These are phyloP conservation scores for Brachypodius melanocephalos DNA, from an alignment of 2,113 vertebrate species.

Conservation along the genomic window DNA sequence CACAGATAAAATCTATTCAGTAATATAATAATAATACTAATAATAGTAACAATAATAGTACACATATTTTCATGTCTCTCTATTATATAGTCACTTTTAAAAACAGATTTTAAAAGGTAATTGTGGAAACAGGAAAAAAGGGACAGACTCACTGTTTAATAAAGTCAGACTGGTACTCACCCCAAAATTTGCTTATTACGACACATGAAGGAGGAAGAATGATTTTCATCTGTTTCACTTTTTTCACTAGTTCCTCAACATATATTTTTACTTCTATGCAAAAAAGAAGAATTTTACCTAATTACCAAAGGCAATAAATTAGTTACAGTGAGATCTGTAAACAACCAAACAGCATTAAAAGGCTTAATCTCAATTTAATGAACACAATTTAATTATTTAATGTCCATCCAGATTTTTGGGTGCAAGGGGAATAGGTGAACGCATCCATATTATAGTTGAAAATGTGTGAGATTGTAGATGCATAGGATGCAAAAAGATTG, in stretches of 20 bases:
- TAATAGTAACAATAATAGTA: background rate
- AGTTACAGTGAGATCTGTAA: background rate
- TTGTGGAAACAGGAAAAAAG: background rate
- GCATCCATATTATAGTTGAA: background rate
- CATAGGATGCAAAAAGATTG: background rate
- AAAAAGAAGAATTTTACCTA: background rate
- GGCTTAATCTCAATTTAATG: background rate
- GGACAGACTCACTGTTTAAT: background rate
- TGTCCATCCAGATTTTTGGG: background rate
- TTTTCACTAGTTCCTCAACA: background rate
- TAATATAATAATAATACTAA: background rate
- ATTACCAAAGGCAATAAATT: background rate
- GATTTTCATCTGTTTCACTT: background rate
- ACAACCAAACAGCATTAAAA: background rate
- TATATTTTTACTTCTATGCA: background rate
- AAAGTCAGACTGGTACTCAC: background rate
- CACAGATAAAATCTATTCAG: background rate
- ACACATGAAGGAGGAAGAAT: background rate
- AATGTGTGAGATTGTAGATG: background rate
- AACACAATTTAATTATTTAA: background rate
- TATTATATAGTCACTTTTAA: background rate
- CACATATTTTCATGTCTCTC: background rate
- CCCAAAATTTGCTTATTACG: background rate
- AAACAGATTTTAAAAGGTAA: background rate
- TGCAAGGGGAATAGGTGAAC: background rate